These are phyloP conservation scores for Mus minutoides DNA, from an alignment of 2,797 vertebrate species.

Conservation along the genomic window DNA sequence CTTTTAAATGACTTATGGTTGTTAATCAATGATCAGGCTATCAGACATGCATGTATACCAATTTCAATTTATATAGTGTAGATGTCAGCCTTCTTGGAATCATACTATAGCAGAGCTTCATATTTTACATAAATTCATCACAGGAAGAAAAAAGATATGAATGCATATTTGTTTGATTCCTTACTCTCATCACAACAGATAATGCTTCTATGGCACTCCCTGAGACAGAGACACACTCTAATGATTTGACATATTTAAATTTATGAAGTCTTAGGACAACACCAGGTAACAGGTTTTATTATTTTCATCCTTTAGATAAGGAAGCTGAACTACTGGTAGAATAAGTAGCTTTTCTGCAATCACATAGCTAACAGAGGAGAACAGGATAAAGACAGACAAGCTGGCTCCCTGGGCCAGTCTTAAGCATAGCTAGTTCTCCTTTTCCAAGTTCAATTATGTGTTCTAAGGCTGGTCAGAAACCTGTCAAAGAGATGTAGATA, in stretches of 20 bases:
- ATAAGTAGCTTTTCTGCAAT: not conserved
- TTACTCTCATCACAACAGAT: not conserved
- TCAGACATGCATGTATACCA: not conserved
- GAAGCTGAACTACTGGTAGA: not conserved
- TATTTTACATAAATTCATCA: constrained; percentile 1
- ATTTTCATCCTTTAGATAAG: not conserved
- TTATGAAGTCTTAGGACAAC: not conserved
- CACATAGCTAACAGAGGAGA: not conserved
- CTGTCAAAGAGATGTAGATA: not conserved
- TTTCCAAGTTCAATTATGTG: not conserved
- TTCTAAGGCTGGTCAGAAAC: not conserved
- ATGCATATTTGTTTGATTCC: not conserved
- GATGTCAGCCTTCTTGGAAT: not conserved
- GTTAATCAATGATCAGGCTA: not conserved
- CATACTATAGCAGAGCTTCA: not conserved
- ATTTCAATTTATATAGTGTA: not conserved
- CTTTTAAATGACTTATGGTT: not conserved
- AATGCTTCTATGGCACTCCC: not conserved
- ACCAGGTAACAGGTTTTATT: not conserved
- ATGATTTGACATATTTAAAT: not conserved
- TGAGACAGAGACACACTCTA: not conserved
- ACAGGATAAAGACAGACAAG: not conserved
- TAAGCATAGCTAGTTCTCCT: not conserved
- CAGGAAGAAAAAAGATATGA: not conserved
- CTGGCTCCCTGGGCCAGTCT: not conserved